Evolutionary conservation across 2,888 invertebrate genomes (phyloP), one percentile per base, ranked within the genome.

Genomic region (Apamea monoglypha): DNA sequence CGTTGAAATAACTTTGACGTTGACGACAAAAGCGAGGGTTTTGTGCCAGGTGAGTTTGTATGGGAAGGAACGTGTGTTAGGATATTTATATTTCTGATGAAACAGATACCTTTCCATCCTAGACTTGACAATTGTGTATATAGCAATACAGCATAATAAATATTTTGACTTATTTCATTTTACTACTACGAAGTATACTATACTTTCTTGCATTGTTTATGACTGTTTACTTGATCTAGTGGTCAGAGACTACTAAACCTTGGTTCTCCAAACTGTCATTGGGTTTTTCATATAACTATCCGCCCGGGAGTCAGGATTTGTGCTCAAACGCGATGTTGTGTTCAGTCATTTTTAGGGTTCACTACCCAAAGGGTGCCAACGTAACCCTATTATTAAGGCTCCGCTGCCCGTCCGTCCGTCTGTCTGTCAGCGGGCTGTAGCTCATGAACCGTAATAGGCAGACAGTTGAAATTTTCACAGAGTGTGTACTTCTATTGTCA

Each of bases 1-100:
- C 74, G 76, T 50, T 71, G 70, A 86, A 88, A 88, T 88, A 88
- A 89, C 88, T 89, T 73, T 88, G 80, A 83, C 80, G 76, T 80
- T 79, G 81, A 89, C 56, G 81, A 79, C 75, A 88, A 88, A 89
- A 88, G 81, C 63, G 76, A 78, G 53, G 77, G 73, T 76, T 88
- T 80, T 76, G 70, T 78, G 74, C 50, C 68, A 68, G 69, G 61
- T 56, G 66, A 70, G 74, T 59, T 73, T 44, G 76, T 86, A 6
- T 44, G 29, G 29, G 47, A 18, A 18, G 78, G 25, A 18, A 47
- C 56, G 18, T 50, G 59, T 29, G 44, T 3, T 29, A 5, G 2
- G 25, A 44, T 69, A 21, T 67, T 61, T 81, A 64, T 44, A 56
- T 50, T 25, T 56, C 21, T 21, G 66, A 61, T 70, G 29, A 68